Base-by-base conservation (phyloP, 1,140 invertebrate genomes). In the Temnothorax nylanderi region DNA sequence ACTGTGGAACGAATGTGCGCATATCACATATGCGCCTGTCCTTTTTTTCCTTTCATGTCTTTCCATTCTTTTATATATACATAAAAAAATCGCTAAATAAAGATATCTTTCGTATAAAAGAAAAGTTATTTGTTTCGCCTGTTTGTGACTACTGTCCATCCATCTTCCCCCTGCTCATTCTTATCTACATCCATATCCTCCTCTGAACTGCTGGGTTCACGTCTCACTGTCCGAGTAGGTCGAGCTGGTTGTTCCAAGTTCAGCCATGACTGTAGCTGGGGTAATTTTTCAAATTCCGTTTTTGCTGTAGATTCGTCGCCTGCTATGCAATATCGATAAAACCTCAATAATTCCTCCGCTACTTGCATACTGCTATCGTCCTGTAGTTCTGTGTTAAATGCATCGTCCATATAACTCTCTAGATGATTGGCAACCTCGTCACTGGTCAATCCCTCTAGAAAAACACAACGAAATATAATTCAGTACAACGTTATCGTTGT, bases 331-430 rank as follows among this genome's bases (percentile, higher is more conserved):
- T 92, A 94, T 47, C 67, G 88, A 89, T 92, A 82, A 90, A 95
- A 95, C 54, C 87, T 88, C 6, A 94, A 21, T 37, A 95, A 85
- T 77, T 93, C 92, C n/a, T 92, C 90, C 18, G 94, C 93, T 72
- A 95, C 90, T 91, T 94, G 86, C 0, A 54, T 62, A 26, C 91
- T 81, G 89, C 94, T 95, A 3, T 89, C 76, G 72, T 95, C 94
- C 65, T 94, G 62, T 37, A 95, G 65, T 85, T 93, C 91, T 8
- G 93, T 94, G 8, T 92, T 91, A 47, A 94, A 94, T 60, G 91
- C 65, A 0, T 85, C 74, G 21, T 92, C 93, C 86, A 95, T 93
- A 18, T 93, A 94, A 62, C 93, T 89, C 64, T 94, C 94, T 7
- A 95, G 62, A 54, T 92, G 92, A 13, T 4, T 71, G 2, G 93